Conservation (phyloP, 2,113 vertebrate genomes). For the Ornithorhynchus anatinus region DNA sequence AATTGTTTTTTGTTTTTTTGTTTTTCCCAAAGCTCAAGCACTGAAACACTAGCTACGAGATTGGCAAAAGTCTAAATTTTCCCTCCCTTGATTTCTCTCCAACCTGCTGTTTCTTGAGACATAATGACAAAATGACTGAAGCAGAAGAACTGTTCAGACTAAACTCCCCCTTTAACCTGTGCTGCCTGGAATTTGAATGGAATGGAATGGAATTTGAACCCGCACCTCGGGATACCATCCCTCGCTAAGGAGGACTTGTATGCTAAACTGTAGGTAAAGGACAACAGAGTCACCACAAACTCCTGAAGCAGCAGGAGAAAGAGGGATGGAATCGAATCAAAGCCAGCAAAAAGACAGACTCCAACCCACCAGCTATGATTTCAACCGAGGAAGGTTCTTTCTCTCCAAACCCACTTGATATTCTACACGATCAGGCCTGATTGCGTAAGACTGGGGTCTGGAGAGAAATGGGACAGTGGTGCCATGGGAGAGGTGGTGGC, state of each 20-base stretch:
- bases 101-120: too few species aligned
- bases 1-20: too few species aligned
- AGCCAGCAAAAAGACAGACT: conserved; percentile 21
- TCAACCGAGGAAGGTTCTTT: conserved; percentile 55
- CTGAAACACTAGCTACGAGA: too few species aligned
- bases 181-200: neutral
- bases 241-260: conserved; percentile 27
- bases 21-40: too few species aligned
- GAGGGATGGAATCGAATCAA: conserved; percentile 43
- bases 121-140: neutral
- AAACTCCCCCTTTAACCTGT: neutral
- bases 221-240: conserved; percentile 21
- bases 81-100: too few species aligned
- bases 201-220: neutral
- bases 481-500: conserved; percentile 9
- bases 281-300: conserved; percentile 35
- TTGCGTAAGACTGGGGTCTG: conserved; percentile 48
- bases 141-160: neutral
- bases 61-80: too few species aligned
- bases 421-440: conserved; percentile 51
- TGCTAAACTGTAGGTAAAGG: conserved; percentile 10
- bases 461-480: conserved; percentile 35
- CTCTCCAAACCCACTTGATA: conserved; percentile 60
- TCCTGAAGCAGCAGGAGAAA: conserved; percentile 29
- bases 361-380: conserved; percentile 44